Evolutionary conservation across 2,797 vertebrate species (phyloP), one percentile per base, ranked within the genome.

Genomic region (Limnodromus scolopaceus): DNA sequence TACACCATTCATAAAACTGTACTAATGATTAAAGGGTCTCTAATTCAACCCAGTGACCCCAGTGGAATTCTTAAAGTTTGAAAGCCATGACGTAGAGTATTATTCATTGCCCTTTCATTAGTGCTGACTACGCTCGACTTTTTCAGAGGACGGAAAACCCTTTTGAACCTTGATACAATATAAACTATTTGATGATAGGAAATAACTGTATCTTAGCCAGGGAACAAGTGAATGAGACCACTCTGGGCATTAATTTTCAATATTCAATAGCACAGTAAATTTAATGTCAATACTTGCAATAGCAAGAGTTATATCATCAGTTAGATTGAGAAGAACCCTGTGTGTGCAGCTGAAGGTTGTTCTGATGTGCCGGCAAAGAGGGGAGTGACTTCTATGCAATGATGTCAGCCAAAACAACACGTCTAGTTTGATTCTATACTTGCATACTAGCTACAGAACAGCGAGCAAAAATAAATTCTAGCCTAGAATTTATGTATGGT

Each of bases 1-100:
- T 53, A 90, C 66, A 81, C 84, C 95, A 96, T 97, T 97, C 96
- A 97, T 89, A 96, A 94, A 95, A 90, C 68, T 89, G 86, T 89
- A 84, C 85, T 58, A 72, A 90, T 93, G 93, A 95, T 95, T 95
- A 96, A 96, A 96, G 87, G 87, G 87, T 94, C 91, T 96, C 93
- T 79, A 81, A 53, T 88, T 95, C 93, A 96, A 96, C 92, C 68
- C 95, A 60, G 64, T 97, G 97, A 97, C 97, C 94, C 64, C 95
- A 69, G 58, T 83, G 96, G 96, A 97, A 97, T 97, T 96, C 84
- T 85, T 34, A 11, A 87, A 93, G 84, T 89, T 92, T n/a, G 53
- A 95, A 96, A 96, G 92, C 79, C 89, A 75, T 97, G 93, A 95
- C 27, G 1, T 77, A 87, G 55, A 80, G 32, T 69, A 92, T 88